Percentiles rank a stretch among this genome's conserved stretches.
Evolutionary conservation across 2,113 vertebrate species (phyloP).

Genomic region (Cariama cristata): DNA sequence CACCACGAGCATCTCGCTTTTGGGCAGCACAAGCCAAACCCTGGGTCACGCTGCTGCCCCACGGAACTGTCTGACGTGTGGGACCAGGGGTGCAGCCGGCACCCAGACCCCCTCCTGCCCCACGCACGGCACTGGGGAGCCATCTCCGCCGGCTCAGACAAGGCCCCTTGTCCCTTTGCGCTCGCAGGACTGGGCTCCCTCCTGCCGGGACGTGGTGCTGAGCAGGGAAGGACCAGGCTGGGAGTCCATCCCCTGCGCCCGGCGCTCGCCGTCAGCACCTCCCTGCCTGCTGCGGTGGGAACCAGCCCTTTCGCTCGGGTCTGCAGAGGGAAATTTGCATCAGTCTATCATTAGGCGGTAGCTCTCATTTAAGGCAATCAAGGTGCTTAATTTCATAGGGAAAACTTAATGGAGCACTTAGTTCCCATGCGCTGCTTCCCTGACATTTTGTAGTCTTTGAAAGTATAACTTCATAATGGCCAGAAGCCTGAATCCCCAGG

Average conservation of each 20-base stretch:
- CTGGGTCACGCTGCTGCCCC: neutral
- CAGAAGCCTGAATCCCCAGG: neutral
- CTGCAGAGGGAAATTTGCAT: neutral
- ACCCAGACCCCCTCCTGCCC: too few species aligned
- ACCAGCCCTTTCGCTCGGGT: neutral
- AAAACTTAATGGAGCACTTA: neutral
- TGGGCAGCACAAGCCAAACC: neutral
- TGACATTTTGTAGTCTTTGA: neutral
- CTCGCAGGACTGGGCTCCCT: fast-evolving
- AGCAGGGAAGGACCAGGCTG: neutral
- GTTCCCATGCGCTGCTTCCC: conserved; percentile 23
- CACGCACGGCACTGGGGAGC: fast-evolving
- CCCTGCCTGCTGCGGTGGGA: neutral
- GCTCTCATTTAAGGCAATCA: neutral
- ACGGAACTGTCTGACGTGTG: fast-evolving
- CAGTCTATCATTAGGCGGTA: neutral
- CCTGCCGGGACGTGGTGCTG: fast-evolving
- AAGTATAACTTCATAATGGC: neutral
- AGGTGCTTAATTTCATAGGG: conserved; percentile 30
- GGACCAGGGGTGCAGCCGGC: neutral
- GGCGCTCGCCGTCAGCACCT: neutral
- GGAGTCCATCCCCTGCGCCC: neutral
- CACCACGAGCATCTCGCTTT: fast-evolving
- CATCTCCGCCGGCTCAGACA: neutral
- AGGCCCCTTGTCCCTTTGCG: fast-evolving